phyloP scores from a whole-genome alignment of 2,888 invertebrate genomes.

The Macaria notata region DNA sequence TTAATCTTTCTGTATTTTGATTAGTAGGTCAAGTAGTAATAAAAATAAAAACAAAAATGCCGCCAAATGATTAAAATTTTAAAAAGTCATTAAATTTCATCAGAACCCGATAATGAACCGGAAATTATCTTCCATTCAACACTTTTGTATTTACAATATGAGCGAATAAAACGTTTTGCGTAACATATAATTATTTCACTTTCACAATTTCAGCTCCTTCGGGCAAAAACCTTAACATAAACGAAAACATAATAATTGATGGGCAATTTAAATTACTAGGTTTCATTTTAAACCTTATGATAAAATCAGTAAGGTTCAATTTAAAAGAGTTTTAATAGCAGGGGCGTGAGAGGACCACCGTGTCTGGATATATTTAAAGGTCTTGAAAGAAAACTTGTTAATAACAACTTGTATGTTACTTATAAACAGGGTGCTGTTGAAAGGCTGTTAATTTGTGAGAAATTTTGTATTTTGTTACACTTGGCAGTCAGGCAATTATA shows the following conservation, averaged over 20 bases:
- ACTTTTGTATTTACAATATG: slow-evolving; percentile 9
- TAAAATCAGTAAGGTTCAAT: slow-evolving; percentile 10
- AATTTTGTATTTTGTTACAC: too few relatives aligned
- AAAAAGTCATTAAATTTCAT: too few relatives aligned
- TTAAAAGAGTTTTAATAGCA: slow-evolving; percentile 15
- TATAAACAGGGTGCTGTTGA: background rate
- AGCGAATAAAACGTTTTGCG: slow-evolving; percentile 29
- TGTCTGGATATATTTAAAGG: slow-evolving; percentile 11
- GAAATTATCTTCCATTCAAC: background rate
- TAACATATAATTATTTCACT: slow-evolving; percentile 53
- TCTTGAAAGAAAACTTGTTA: slow-evolving; percentile 11
- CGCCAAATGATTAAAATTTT: too few relatives aligned
- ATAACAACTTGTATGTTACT: slow-evolving; percentile 7
- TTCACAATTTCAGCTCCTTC: slow-evolving; percentile 46
- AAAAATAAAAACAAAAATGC: too few relatives aligned
- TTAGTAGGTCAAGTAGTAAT: too few relatives aligned
- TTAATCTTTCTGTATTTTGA: too few relatives aligned
- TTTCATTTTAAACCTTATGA: slow-evolving; percentile 14
- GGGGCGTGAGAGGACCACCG: slow-evolving; percentile 30
- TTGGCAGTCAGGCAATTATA: too few relatives aligned
- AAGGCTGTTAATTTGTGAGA: too few relatives aligned
- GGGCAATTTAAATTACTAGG: slow-evolving; percentile 21
- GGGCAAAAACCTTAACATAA: slow-evolving; percentile 13
- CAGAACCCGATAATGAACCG: too few relatives aligned
- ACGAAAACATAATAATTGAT: slow-evolving; percentile 27